phyloP scores from a whole-genome alignment of 2,797 vertebrate genomes.

The Periparus ater region DNA sequence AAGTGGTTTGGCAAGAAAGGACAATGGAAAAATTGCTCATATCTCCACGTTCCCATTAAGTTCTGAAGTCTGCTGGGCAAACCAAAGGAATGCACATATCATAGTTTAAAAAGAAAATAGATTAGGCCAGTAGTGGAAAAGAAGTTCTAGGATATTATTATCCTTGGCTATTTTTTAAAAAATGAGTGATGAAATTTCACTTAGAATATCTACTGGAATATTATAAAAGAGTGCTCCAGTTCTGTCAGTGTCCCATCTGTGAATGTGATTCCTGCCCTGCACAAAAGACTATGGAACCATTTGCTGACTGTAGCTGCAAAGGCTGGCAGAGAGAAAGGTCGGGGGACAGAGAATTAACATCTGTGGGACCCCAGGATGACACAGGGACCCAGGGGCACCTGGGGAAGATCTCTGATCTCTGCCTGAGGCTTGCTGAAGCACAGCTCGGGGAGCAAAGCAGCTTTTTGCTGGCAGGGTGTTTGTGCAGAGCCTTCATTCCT shows the following conservation, averaged over 20 bases:
- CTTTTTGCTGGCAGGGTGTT: neutral
- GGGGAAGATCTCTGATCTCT: neutral
- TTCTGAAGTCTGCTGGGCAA: conserved; percentile 65
- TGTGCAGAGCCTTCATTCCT: neutral
- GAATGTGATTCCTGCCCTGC: conserved; percentile 35
- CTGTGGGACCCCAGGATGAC: neutral
- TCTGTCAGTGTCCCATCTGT: conserved; percentile 43
- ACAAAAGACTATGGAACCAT: neutral
- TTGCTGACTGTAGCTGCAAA: neutral
- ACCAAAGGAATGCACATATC: conserved; percentile 73
- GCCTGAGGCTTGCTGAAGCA: neutral
- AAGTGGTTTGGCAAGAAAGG: conserved; percentile 67
- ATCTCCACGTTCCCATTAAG: conserved; percentile 57
- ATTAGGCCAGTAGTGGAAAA: conserved; percentile 67
- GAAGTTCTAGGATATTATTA: conserved; percentile 68
- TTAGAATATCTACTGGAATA: conserved; percentile 39
- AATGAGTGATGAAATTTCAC: conserved; percentile 64
- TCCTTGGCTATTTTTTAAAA: conserved; percentile 45
- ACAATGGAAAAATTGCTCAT: conserved; percentile 66
- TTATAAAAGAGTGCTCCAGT: conserved; percentile 24
- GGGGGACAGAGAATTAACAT: neutral
- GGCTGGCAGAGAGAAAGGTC: neutral
- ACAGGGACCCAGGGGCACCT: neutral
- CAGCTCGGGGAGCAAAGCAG: neutral
- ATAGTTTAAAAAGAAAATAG: conserved; percentile 56